phyloP scores from a whole-genome alignment of 2,888 invertebrate species.

The Trichogramma dendrolimi region DNA sequence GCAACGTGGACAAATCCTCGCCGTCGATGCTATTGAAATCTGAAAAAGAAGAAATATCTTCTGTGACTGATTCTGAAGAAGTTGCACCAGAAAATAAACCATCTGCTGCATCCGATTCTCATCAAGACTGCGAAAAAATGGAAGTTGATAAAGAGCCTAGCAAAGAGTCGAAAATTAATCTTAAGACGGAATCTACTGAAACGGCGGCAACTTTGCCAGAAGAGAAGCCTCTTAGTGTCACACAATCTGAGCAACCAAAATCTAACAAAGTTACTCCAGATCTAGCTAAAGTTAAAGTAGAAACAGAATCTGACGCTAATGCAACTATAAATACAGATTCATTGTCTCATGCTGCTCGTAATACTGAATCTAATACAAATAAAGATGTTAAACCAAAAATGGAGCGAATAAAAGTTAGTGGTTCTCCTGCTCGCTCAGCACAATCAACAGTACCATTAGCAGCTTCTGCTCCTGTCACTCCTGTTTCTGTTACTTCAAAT shows the following conservation, averaged over 20 bases:
- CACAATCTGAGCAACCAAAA: constrained; percentile 1
- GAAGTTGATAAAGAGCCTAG: constrained; percentile 19
- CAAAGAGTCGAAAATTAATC: constrained; percentile 3
- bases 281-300: not conserved
- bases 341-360: no score
- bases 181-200: not conserved
- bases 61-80: constrained; percentile 3
- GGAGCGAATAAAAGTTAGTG: no score
- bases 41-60: not conserved
- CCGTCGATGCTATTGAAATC: not conserved
- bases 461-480: no score
- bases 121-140: constrained; percentile 13
- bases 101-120: not conserved
- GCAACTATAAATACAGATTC: no score
- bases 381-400: no score
- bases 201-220: constrained; percentile 6
- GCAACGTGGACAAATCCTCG: constrained; percentile 13
- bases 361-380: no score
- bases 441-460: no score
- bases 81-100: not conserved
- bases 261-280: not conserved
- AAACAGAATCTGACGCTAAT: no score
- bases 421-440: no score
- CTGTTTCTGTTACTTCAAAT: no score
- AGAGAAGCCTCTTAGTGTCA: constrained; percentile 13